phyloP scores from a whole-genome alignment of 2,797 vertebrate genomes.

The Paguma larvata region DNA sequence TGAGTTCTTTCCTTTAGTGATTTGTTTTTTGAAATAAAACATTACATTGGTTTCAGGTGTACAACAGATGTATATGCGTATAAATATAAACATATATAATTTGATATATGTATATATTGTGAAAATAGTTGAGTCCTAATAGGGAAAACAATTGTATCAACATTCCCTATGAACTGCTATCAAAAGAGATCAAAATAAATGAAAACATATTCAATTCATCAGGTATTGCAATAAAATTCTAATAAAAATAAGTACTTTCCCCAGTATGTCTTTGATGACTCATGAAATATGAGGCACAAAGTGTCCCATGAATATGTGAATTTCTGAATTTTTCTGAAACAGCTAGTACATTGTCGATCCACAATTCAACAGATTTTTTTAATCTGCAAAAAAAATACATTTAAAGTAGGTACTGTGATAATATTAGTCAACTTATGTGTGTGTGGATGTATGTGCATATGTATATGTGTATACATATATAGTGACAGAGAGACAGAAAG shows the following conservation, averaged over 20 bases:
- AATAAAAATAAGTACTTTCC: not conserved
- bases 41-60: not conserved
- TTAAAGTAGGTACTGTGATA: not conserved
- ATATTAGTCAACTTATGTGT: not conserved
- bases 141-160: not conserved
- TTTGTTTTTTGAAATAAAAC: not conserved
- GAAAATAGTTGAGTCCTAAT: not conserved
- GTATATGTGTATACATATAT: not conserved
- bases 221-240: not conserved
- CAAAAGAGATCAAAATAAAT: constrained; percentile 46
- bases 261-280: constrained; percentile 13
- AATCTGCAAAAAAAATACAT: not conserved
- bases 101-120: not conserved
- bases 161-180: not conserved
- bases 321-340: constrained; percentile 33
- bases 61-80: too few relatives aligned
- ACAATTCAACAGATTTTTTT: not conserved
- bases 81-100: not conserved
- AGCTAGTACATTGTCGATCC: not conserved
- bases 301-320: not conserved
- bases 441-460: not conserved
- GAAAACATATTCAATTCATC: not conserved
- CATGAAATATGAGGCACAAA: not conserved
- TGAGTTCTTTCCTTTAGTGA: not conserved
- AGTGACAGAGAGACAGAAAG: not conserved